phyloP scores from a whole-genome alignment of 2,888 invertebrate species.

The Mythimna impura region DNA sequence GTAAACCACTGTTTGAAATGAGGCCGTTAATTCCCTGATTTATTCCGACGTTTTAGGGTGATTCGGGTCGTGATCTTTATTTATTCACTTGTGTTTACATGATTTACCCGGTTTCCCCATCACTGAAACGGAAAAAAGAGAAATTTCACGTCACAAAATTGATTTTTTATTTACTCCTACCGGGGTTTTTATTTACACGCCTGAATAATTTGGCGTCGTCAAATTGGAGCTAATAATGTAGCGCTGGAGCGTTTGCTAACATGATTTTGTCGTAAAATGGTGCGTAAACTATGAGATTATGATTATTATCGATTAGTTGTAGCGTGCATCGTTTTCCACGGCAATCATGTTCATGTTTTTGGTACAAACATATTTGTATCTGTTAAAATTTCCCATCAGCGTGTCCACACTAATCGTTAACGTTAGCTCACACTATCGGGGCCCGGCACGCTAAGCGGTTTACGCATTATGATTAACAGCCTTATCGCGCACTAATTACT shows the following conservation, averaged over 20 bases:
- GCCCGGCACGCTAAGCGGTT: conserved; percentile 70
- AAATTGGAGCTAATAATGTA: conserved; percentile 25
- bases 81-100: conserved; percentile 64
- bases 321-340: conserved; percentile 17
- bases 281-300: conserved; percentile 16
- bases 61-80: conserved; percentile 61
- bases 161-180: conserved; percentile 31
- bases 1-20: conserved; percentile 42
- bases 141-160: conserved; percentile 37
- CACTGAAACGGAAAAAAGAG: conserved; percentile 50
- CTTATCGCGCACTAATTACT: conserved; percentile 81
- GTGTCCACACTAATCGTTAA: conserved; percentile 50
- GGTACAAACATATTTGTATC: conserved; percentile 44
- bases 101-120: conserved; percentile 55
- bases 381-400: conserved; percentile 54
- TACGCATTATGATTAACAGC: conserved; percentile 78
- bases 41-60: conserved; percentile 57
- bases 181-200: conserved; percentile 24
- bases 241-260: neutral
- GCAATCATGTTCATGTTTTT: conserved; percentile 33
- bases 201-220: conserved; percentile 20
- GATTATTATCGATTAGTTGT: conserved; percentile 17
- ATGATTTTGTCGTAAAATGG: conserved; percentile 14
- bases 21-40: conserved; percentile 51
- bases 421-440: conserved; percentile 46